A percentile compares a stretch with the other conserved stretches of the same genome.
Conservation (phyloP, 1,140 invertebrate genomes). For the Helicoverpa armigera region DNA sequence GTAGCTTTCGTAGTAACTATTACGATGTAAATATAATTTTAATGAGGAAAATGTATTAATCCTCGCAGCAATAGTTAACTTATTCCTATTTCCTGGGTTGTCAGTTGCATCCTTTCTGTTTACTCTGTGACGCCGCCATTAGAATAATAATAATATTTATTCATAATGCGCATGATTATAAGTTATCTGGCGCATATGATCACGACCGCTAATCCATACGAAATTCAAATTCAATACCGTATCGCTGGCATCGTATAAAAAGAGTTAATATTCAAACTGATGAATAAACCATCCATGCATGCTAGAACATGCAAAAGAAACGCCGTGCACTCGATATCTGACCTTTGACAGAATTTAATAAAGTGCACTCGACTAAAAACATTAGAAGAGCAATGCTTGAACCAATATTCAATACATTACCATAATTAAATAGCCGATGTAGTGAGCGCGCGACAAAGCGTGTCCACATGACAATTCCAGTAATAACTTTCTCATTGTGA, state of each 20-base stretch:
- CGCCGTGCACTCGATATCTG: constrained; percentile 22
- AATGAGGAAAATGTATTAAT: neutral
- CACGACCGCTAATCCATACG: constrained; percentile 36
- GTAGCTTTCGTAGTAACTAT: neutral
- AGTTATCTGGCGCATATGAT: constrained; percentile 29
- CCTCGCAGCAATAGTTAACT: neutral
- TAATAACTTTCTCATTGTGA: constrained; percentile 51
- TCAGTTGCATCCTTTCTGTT: neutral
- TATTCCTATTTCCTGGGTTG: neutral
- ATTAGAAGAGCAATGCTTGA: constrained; percentile 7
- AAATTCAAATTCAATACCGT: constrained; percentile 42
- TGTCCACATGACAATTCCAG: constrained; percentile 40
- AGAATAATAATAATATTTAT: constrained; percentile 2
- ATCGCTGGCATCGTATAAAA: constrained; percentile 37
- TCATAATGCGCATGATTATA: constrained; percentile 2
- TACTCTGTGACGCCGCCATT: neutral
- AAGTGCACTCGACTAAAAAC: constrained; percentile 35
- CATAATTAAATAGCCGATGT: constrained; percentile 37
- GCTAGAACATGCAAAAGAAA: constrained; percentile 31
- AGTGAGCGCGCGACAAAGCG: constrained; percentile 40
- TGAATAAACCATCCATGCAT: constrained; percentile 44
- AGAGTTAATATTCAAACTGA: constrained; percentile 42
- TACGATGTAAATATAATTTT: neutral
- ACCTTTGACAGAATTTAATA: constrained; percentile 50
- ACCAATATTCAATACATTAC: constrained; percentile 43